A percentile compares a stretch with the other conserved stretches of the same genome.
Conservation (phyloP, 2,797 vertebrate species). For the Steatocranus sp. region DNA sequence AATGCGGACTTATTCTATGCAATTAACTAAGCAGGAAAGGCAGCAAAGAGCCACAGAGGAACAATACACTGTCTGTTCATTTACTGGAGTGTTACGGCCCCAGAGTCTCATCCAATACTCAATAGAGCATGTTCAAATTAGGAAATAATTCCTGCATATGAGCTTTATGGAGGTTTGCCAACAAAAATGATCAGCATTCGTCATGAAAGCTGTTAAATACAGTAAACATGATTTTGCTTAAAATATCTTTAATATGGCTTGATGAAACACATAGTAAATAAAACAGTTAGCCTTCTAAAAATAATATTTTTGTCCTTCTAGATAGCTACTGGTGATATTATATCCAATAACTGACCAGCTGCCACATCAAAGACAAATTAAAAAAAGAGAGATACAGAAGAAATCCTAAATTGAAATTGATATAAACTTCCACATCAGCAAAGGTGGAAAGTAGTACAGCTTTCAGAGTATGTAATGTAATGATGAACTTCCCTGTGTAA, state of each 20-base stretch:
- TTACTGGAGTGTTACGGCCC: slow-evolving; percentile 4
- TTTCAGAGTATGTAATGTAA: background rate
- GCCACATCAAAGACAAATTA: background rate
- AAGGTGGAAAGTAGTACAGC: background rate
- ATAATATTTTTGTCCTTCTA: background rate
- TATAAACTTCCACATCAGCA: background rate
- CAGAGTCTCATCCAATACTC: slow-evolving; percentile 1
- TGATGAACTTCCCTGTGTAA: background rate
- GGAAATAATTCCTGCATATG: background rate
- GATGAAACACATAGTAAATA: background rate
- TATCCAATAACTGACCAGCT: background rate
- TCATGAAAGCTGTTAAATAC: background rate
- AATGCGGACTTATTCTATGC: slow-evolving; percentile 36
- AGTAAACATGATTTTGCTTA: background rate
- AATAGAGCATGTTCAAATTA: background rate
- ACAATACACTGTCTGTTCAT: slow-evolving; percentile 73
- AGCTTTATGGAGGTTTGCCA: background rate
- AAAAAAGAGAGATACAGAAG: background rate
- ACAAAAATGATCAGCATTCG: background rate
- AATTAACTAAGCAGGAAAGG: slow-evolving; percentile 72
- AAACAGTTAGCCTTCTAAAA: background rate
- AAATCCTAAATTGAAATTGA: background rate
- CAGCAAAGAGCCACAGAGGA: slow-evolving; percentile 49
- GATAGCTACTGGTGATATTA: background rate
- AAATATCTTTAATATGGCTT: background rate